Evolutionary conservation across 2,113 vertebrate species (phyloP), one percentile per base, ranked within the genome.

Genomic region (Promerops cafer): DNA sequence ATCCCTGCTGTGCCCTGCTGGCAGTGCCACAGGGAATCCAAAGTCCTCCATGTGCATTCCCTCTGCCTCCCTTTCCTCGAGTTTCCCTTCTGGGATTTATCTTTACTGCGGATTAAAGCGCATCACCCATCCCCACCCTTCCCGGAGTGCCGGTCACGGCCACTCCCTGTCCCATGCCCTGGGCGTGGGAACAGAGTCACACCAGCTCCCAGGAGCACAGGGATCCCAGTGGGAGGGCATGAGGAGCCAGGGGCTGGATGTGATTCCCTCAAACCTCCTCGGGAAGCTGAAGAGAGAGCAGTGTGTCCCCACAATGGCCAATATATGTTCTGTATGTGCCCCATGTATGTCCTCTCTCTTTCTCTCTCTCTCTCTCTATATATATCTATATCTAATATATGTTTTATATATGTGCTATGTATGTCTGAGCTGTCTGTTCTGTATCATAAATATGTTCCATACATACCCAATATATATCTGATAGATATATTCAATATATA

Each of bases 151-250:
- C 0, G 0, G 44, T 59, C 76, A 65, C 2, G 0, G 52, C 60
- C 33, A 2, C 22, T 33, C 71, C 81, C 61, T 13, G 40, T 6
- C 8, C 81, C 14, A 7, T 66, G 69, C 30, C 74, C 78, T 3
- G 21, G 53, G 28, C 0, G 2, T 59, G 77, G 44, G 33, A 66
- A 52, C 6, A n/a, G 76, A 50, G 11, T 16, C 33, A 16, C 0
- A 0, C 7, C 68, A 28, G 52, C 44, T 74, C 33, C 33, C 44
- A 13, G 44, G 27, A 35, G 13, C 31, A 56, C 4, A 5, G 42
- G 16, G n/a, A 47, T 47, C 24, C 39, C 0, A 0, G 37, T 0
- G 0, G 13, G 53, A 74, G 22, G 27, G 11, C 0, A 1, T 1
- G 3, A 4, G 11, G 45, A 65, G 57, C 57, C 1, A 0, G 23